Base-by-base conservation (phyloP, 2,888 invertebrate species). In the Isotomurus palustris region DNA sequence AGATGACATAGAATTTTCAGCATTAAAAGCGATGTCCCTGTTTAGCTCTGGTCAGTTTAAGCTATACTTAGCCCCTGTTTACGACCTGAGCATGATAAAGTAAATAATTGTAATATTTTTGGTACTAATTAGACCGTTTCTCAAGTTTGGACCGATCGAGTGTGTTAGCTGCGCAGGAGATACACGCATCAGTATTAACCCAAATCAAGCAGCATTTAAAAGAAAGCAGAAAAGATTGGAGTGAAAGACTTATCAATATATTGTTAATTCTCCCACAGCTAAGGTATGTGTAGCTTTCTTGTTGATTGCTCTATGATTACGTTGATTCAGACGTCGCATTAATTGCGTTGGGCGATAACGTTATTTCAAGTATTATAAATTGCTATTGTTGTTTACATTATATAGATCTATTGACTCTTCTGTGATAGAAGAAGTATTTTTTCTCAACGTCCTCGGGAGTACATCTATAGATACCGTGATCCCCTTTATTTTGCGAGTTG, bases 391-490 rank as follows among this genome's bases (percentile, higher is more conserved):
- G 10, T 43, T 38, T 40, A 8, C 49, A 32, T 44, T 44, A 28
- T 56, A 6, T 28, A 69, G 69, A 35, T 56, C 61, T 28, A 35
- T 68, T 14, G 65, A 43, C 59, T 57, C 64, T 40, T 56, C 59
- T 28, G 64, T 60, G 61, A 79, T 94, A 53, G 94, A 94, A 76
- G 93, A 94, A 73, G 81, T 94, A 53, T 94, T 94, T 80, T 94
- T 95, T 74, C 86, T 91, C 3, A 91, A 89, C 50, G 82, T 94
- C 62, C 85, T 93, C 47, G 94, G 93, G 4, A 89, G 88, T 75
- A 89, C 96, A 71, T 91, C 92, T 78, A 93, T 97, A 60, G 93
- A 96, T 73, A 91, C 88, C 73, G 89, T 96, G 70, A 88, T 97
- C 76, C 81, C 82, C 1, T 81, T 80, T 72, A 87, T 97, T 73